Conservation (phyloP, 2,113 vertebrate genomes). For the Eonycteris spelaea region DNA sequence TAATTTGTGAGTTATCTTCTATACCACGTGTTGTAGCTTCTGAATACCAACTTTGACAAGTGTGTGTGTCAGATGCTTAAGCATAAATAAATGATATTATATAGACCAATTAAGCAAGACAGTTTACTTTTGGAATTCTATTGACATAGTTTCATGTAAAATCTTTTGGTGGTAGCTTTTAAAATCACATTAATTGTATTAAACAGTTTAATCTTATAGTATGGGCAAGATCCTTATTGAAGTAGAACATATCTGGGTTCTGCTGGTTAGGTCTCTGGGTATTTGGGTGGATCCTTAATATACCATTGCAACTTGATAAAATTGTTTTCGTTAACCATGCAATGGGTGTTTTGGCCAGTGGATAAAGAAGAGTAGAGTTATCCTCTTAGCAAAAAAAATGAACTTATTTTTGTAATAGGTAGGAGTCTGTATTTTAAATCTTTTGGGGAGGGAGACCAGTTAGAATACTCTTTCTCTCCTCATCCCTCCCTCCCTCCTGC, state of each 20-base stretch:
- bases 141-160: constrained; percentile 43
- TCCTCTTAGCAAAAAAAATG: not conserved
- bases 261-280: not conserved
- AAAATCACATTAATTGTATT: constrained; percentile 28
- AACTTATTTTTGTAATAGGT: constrained; percentile 23
- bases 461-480: not conserved
- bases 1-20: constrained; percentile 84
- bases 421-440: not conserved
- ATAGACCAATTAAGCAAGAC: constrained; percentile 74
- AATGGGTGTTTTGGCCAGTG: not conserved
- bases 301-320: not conserved
- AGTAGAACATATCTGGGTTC: not conserved
- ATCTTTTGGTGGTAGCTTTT: constrained; percentile 43
- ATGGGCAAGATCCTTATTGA: not conserved
- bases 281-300: not conserved
- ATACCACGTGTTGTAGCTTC: constrained; percentile 76
- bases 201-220: constrained; percentile 17
- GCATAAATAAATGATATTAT: constrained; percentile 81
- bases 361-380: not conserved
- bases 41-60: constrained; percentile 77
- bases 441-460: not conserved
- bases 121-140: constrained; percentile 67
- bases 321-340: not conserved
- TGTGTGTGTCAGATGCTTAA: constrained; percentile 75
- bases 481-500: fast-evolving